Conservation (phyloP, 2,113 vertebrate genomes). For the Cyprinus carpio region DNA sequence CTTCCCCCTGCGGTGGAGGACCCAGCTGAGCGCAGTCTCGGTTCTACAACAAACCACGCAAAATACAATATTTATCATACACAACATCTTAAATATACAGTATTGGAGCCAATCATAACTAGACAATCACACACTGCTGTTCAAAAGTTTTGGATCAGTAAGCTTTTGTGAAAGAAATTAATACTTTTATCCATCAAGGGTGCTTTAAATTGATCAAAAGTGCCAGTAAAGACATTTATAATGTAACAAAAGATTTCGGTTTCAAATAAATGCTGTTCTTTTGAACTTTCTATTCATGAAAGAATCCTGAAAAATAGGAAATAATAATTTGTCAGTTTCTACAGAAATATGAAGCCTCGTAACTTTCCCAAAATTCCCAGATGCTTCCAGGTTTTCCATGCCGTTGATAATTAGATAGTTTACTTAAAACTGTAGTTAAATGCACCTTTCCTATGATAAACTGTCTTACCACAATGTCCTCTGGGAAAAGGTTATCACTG, state of each 20-base stretch:
- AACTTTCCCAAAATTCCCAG: background rate
- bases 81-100: too few species aligned
- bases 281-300: background rate
- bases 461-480: constrained; percentile 90
- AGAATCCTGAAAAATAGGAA: too few species aligned
- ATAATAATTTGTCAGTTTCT: background rate
- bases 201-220: background rate
- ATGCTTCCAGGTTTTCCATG: background rate
- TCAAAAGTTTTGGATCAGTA: background rate
- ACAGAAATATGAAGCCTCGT: background rate
- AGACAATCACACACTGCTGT: background rate
- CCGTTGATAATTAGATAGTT: too few species aligned
- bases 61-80: too few species aligned
- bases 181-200: background rate
- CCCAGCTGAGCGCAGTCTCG: constrained; percentile 92
- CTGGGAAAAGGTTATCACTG: constrained; percentile 95
- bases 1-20: constrained; percentile 89
- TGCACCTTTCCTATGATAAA: background rate
- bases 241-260: background rate
- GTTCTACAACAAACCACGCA: constrained; percentile 69
- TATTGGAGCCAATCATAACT: background rate
- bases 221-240: background rate
- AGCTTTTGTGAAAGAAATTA: too few species aligned
- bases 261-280: background rate
- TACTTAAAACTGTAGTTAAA: background rate